Evolutionary conservation across 2,113 vertebrate genomes (phyloP).

Genomic region (Todiramphus chloris): DNA sequence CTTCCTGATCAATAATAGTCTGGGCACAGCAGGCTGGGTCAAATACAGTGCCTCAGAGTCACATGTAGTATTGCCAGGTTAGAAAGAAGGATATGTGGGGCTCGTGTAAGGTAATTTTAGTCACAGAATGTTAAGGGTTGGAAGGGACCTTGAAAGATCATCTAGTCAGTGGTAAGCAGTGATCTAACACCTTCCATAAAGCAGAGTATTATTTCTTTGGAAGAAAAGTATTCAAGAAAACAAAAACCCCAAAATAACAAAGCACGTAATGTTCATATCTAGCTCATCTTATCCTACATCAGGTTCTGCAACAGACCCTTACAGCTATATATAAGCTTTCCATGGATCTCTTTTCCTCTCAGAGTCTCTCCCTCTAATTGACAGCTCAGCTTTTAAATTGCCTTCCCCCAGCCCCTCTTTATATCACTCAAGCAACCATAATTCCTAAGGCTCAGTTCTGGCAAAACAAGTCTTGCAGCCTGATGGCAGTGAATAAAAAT

Average conservation of each 20-base stretch:
- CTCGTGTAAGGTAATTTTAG: background rate
- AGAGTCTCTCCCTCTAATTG: background rate
- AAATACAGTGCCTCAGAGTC: background rate
- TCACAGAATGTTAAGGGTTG: no score
- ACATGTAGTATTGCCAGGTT: background rate
- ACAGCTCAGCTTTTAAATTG: background rate
- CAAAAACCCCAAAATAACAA: background rate
- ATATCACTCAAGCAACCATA: background rate
- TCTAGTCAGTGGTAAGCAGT: background rate
- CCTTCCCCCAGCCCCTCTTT: background rate
- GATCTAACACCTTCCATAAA: background rate
- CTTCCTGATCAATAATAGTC: background rate
- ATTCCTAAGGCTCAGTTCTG: background rate
- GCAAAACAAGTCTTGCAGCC: background rate
- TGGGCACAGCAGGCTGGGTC: background rate
- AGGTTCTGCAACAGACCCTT: background rate
- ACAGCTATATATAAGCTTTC: background rate
- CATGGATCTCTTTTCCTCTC: background rate
- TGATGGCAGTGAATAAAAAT: constrained; percentile 18
- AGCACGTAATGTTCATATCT: background rate
- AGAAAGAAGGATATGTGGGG: background rate
- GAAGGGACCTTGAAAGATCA: no score
- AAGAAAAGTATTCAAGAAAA: background rate
- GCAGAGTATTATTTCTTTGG: background rate
- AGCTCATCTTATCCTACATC: background rate